Evolutionary conservation across 2,797 vertebrate species (phyloP).

Genomic region (Manis crassicaudata): DNA sequence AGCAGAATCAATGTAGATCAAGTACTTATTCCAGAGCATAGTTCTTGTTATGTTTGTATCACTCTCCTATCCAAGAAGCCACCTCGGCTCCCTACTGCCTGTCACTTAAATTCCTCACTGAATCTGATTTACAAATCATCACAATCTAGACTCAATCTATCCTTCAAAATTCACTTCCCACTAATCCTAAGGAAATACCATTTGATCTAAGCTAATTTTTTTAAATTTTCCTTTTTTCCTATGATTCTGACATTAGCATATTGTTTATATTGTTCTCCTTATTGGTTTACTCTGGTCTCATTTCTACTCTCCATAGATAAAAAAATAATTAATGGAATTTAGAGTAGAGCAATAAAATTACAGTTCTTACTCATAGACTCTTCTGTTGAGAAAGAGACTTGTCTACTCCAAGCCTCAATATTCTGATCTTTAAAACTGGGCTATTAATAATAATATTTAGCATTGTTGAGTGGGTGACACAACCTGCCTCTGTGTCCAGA

Average conservation of each 20-base stretch:
- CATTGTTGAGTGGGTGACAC: neutral
- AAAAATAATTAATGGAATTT: neutral
- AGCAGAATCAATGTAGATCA: neutral
- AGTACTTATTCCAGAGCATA: neutral
- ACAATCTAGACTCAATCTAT: neutral
- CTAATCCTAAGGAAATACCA: neutral
- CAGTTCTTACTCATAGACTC: neutral
- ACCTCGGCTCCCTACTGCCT: neutral
- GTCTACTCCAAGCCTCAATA: neutral
- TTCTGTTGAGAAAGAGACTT: neutral
- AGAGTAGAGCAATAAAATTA: neutral
- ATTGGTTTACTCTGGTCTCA: neutral
- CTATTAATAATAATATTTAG: neutral
- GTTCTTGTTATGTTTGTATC: neutral
- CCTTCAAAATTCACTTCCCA: neutral
- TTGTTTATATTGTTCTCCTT: neutral
- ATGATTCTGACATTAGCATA: neutral
- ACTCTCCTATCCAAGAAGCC: neutral
- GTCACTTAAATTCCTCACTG: neutral
- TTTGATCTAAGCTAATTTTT: neutral
- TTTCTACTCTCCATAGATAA: neutral
- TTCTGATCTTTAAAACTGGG: neutral
- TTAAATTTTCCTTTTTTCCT: neutral
- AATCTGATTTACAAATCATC: neutral
- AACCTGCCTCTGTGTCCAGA: neutral